Percentiles rank a stretch among this genome's conserved stretches.
Conservation (phyloP, 2,888 invertebrate species). For the Metopia argyrocephala region DNA sequence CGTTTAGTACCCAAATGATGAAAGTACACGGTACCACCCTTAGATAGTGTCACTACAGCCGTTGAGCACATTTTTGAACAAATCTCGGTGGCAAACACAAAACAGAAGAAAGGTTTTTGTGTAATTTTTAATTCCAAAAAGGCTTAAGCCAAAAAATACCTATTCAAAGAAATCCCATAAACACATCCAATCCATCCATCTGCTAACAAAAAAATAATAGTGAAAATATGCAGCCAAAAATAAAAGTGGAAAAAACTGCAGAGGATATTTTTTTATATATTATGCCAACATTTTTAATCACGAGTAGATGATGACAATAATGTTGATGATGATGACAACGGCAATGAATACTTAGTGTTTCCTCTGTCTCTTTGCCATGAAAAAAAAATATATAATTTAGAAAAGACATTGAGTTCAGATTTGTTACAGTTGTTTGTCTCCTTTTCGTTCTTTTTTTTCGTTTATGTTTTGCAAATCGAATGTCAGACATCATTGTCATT, state of each 20-base stretch:
- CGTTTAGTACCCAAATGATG: too few species aligned
- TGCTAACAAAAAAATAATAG: constrained; percentile 12
- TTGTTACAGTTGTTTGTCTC: not conserved
- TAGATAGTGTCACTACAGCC: too few species aligned
- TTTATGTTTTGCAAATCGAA: constrained; percentile 43
- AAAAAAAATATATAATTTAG: not conserved
- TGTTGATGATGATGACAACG: not conserved
- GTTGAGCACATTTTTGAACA: too few species aligned
- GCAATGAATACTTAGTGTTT: not conserved
- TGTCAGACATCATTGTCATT: constrained; percentile 41
- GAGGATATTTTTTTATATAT: constrained; percentile 17
- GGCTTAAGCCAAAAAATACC: too few species aligned
- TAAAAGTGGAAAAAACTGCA: constrained; percentile 39
- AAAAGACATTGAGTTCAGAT: constrained; percentile 9
- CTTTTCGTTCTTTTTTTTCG: not conserved
- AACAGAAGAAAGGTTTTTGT: too few species aligned
- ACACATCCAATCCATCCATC: too few species aligned
- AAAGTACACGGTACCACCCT: too few species aligned
- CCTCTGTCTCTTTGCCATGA: not conserved
- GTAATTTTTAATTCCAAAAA: not conserved
- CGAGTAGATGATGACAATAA: constrained; percentile 29
- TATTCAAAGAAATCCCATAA: too few species aligned
- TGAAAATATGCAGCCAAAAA: not conserved
- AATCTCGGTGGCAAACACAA: too few species aligned
- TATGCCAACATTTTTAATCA: constrained; percentile 58